These are phyloP conservation scores for Saguinus midas DNA, from an alignment of 2,113 vertebrate genomes.

Conservation along the genomic window DNA sequence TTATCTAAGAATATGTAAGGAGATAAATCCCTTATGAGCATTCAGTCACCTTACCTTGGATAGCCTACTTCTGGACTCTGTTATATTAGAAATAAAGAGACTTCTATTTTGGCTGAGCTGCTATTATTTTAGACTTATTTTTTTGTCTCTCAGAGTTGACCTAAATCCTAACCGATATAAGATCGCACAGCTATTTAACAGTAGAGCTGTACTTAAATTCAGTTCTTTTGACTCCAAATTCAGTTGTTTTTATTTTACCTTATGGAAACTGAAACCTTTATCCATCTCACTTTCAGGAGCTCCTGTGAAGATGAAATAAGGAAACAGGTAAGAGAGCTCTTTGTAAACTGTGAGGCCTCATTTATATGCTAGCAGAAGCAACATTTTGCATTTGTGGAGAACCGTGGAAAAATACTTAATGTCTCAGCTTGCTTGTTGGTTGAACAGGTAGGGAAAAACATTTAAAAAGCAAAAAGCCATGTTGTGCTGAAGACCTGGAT, in stretches of 20 bases:
- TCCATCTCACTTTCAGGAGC: background rate
- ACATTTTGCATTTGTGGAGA: constrained; percentile 52
- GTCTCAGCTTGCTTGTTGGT: constrained; percentile 57
- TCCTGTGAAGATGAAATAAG: background rate
- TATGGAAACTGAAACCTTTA: background rate
- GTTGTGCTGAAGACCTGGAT: constrained; percentile 63
- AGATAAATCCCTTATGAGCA: no score
- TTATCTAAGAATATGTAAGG: background rate
- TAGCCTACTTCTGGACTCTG: background rate
- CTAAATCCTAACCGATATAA: background rate
- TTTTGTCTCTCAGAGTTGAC: background rate
- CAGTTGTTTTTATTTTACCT: background rate
- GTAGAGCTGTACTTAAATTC: background rate
- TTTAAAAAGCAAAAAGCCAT: constrained; percentile 35
- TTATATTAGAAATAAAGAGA: background rate
- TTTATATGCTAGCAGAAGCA: constrained; percentile 36
- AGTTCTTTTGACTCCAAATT: background rate
- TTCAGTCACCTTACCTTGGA: background rate
- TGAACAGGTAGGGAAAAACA: constrained; percentile 33
- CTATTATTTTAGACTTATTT: background rate
- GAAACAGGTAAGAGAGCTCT: constrained; percentile 18
- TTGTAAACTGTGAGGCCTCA: background rate
- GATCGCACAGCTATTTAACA: background rate
- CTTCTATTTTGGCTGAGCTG: background rate
- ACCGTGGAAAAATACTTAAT: constrained; percentile 77